Evolutionary conservation across 2,888 invertebrate genomes (phyloP), one percentile per base, ranked within the genome.

Genomic region (Pristionchus arcanus): DNA sequence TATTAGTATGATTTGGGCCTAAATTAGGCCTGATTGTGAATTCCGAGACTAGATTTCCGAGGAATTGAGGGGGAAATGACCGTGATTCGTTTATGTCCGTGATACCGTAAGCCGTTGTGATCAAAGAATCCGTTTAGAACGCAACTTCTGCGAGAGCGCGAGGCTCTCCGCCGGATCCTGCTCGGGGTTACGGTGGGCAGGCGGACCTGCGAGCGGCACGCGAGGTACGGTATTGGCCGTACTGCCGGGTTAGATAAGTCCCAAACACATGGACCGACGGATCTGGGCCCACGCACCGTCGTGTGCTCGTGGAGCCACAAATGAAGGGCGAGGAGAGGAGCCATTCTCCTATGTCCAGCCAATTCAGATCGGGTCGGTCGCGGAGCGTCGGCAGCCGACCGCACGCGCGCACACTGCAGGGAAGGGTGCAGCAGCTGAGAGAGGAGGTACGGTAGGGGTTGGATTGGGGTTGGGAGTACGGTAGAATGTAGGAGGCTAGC

Each of bases 391-490:
- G 34, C 15, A 25, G 81, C 25, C 59, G 59, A 25, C 34, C 59
- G 59, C 59, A 34, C 13, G 59, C 84, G 59, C 55, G 84, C 34
- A 85, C 55, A 13, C 84, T 85, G n/a, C 28, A 85, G 9, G 84
- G 84, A 55, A 19, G 84, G 16, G 84, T 85, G 84, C 21, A 31
- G 59, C 84, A 85, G 59, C 25, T 85, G 84, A 13, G 84, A 7
- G 84, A 85, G 19, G 84, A 85, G 84, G 84, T 85, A 59, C 34
- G 55, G 49, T 49, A 53, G 81, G 49, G n/a, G 31, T n/a, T 0
- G 16, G 28, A 37, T 11, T 37, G 25, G 34, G 16, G 34, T 74
- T 34, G 68, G 68, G n/a, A 68, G 31, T 74, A 74, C 42, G 42
- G 42, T 49, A 49, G 42, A 49, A 74, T 68, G 25, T 2, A 11